These are phyloP conservation scores for Sanderia malayensis DNA, from an alignment of 30 jellyfish, hydroid and myxozoan genomes.

Conservation along the genomic window DNA sequence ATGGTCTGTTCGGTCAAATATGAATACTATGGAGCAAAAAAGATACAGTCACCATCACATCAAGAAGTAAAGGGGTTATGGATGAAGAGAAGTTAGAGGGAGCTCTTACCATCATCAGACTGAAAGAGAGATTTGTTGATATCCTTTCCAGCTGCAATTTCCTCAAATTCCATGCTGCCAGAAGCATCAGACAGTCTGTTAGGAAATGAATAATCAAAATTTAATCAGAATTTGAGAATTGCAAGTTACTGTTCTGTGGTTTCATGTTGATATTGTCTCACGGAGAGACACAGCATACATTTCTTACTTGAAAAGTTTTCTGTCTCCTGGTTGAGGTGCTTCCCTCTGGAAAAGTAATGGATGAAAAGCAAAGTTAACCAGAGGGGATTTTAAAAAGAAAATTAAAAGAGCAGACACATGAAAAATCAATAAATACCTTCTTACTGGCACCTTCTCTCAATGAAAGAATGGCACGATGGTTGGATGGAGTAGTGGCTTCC, in stretches of 20 bases:
- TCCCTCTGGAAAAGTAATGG: slow-evolving; percentile 29
- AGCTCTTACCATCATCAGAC: slow-evolving; percentile 74
- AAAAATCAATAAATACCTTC: slow-evolving; percentile 50
- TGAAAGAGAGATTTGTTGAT: slow-evolving; percentile 41
- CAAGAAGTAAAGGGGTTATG: background rate
- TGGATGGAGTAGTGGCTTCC: slow-evolving; percentile 65
- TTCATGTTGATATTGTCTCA: no score
- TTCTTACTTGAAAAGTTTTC: slow-evolving; percentile 51
- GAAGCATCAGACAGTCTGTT: slow-evolving; percentile 90
- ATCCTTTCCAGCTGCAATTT: slow-evolving; percentile 62
- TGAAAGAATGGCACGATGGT: slow-evolving; percentile 57
- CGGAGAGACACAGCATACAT: no score
- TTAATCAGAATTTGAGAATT: no score
- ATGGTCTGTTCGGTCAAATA: slow-evolving; percentile 92
- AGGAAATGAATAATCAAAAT: background rate
- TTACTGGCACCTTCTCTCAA: slow-evolving; percentile 78
- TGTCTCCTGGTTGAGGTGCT: slow-evolving; percentile 59
- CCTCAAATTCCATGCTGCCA: slow-evolving; percentile 78
- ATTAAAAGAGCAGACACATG: no score
- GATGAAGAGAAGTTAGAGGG: background rate
- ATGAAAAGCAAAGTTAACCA: no score
- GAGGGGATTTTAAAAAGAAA: no score
- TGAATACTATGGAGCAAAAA: slow-evolving; percentile 51
- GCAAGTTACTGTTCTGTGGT: no score
- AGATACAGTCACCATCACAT: slow-evolving; percentile 35